Evolutionary conservation across 1,140 invertebrate species (phyloP), one percentile per base, ranked within the genome.

Genomic region (Gryllus bimaculatus): DNA sequence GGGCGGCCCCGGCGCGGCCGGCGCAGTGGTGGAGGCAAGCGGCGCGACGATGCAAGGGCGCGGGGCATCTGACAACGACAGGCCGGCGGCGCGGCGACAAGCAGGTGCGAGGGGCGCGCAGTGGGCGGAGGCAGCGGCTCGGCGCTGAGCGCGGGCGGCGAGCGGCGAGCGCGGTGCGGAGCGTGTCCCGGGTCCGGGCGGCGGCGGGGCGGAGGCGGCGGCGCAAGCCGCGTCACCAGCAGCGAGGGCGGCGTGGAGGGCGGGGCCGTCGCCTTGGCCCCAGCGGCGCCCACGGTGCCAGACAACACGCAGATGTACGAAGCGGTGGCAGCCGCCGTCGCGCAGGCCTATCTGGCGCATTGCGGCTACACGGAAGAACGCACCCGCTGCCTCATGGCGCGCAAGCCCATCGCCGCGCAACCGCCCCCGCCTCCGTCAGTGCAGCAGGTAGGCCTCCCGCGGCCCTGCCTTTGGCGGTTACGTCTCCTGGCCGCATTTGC

Each of bases 361-460:
- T 98, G 96, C 87, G 91, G 92, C 81, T 96, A 95, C 84, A 96
- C 94, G 8, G 96, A 98, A 82, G 95, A 97, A 82, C 92, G 91
- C 81, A 91, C 92, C 21, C 89, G 91, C 81, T 88, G 88, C 78
- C 86, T 95, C 26, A 88, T 90, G n/a, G 54, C 54, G 10, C 87
- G 90, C 79, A 92, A 93, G 84, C 92, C 93, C 75, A 89, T 92
- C 81, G 89, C 92, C 73, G 91, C 92, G 78, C 77, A 79, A 18
- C 78, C 79, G 8, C 78, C 78, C 54, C 54, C 54, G 54, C 54
- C 54, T 18, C 10, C 54, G 54, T 66, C 54, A 13, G 54, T 10
- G 10, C 54, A 66, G 54, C 54, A 66, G 54, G 54, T 66, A 18
- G 18, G 54, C 26, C 26, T 39, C 26, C 26, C 26, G 26, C 26